phyloP scores from a whole-genome alignment of 2,113 vertebrate species.

The Caranx melampygus region DNA sequence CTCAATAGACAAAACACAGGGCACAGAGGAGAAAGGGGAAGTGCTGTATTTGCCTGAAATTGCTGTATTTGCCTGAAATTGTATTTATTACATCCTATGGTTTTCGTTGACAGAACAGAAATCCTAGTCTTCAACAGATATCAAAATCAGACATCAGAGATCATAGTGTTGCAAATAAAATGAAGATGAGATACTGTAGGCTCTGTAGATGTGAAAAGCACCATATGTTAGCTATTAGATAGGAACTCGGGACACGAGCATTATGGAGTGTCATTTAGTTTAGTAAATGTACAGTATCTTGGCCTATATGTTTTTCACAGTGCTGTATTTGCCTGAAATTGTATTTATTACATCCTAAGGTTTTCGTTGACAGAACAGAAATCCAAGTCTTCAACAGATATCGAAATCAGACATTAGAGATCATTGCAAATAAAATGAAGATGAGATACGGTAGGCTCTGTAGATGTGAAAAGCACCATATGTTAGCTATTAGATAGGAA shows the following conservation, averaged over 20 bases:
- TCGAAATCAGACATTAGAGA: background rate
- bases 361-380: background rate
- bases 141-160: background rate
- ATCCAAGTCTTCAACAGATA: background rate
- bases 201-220: background rate
- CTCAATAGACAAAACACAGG: conserved; percentile 68
- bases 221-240: background rate
- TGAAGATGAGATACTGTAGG: too few species aligned
- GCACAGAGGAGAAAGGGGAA: background rate
- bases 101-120: background rate
- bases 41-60: background rate
- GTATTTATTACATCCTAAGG: background rate
- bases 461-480: background rate
- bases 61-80: background rate
- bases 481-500: background rate
- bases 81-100: background rate
- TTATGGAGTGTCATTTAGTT: background rate
- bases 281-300: background rate
- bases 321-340: background rate
- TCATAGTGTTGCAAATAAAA: too few species aligned
- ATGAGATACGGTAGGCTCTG: background rate
- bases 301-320: background rate
- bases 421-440: too few species aligned
- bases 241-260: background rate
- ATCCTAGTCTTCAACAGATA: background rate